Conservation (phyloP, 2,113 vertebrate genomes). For the Sinocyclocheilus anophthalmus region DNA sequence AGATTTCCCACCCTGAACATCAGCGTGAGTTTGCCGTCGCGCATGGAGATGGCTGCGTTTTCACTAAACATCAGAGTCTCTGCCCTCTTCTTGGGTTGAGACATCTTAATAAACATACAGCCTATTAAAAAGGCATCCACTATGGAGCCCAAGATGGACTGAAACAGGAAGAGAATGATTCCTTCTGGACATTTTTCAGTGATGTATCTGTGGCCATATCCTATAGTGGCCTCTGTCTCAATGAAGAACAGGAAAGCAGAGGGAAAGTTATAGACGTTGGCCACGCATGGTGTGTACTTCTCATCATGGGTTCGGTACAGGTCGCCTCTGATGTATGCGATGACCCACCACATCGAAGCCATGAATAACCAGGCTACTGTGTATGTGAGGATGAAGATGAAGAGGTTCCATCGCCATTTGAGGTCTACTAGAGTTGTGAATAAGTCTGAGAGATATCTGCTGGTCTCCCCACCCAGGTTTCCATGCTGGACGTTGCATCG, state of each 20-base stretch:
- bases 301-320: slow-evolving; percentile 90
- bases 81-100: slow-evolving; percentile 96
- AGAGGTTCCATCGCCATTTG: slow-evolving; percentile 99
- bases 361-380: slow-evolving; percentile 99
- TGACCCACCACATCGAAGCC: slow-evolving; percentile 99
- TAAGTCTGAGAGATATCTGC: slow-evolving; percentile 96
- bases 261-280: slow-evolving; percentile 98
- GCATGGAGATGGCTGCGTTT: slow-evolving; percentile 94
- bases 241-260: slow-evolving; percentile 98
- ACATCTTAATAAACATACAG: slow-evolving; percentile 99
- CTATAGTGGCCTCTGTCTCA: slow-evolving; percentile 97
- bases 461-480: slow-evolving; percentile 95
- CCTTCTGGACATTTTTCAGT: slow-evolving; percentile 98
- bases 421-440: slow-evolving; percentile 98
- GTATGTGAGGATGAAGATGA: slow-evolving; percentile 98
- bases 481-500: slow-evolving; percentile 98
- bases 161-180: slow-evolving; percentile 97
- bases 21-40: slow-evolving; percentile 95
- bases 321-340: slow-evolving; percentile 95
- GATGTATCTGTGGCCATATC: slow-evolving; percentile 97
- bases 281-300: slow-evolving; percentile 95
- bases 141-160: slow-evolving; percentile 97
- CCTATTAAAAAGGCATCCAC: slow-evolving; percentile 98
- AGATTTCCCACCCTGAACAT: slow-evolving; percentile 99
- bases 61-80: slow-evolving; percentile 99